Percentiles rank a stretch among this genome's conserved stretches.
Evolutionary conservation across 2,797 vertebrate species (phyloP).

Genomic region (Fundulus diaphanus): DNA sequence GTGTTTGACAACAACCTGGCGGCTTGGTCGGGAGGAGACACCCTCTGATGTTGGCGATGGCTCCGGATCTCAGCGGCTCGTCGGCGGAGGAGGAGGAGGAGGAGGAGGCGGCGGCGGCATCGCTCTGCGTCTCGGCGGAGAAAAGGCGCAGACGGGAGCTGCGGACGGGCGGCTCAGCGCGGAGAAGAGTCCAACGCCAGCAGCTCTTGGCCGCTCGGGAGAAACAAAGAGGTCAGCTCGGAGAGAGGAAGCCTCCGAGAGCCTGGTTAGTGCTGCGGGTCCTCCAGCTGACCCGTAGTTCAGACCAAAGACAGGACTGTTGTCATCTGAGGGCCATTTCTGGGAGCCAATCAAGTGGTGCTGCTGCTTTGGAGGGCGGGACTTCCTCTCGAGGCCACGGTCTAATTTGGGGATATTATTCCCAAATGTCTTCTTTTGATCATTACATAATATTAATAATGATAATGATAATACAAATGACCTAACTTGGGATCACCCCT

Average conservation of each 20-base stretch:
- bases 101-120: no score
- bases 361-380: conserved; percentile 48
- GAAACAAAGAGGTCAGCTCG: not conserved
- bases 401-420: conserved; percentile 5
- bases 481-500: not conserved
- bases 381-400: conserved; percentile 55
- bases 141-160: conserved; percentile 24
- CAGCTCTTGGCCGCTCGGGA: not conserved
- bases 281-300: conserved; percentile 60
- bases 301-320: conserved; percentile 52
- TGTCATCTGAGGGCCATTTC: conserved; percentile 29
- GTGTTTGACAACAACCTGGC: conserved; percentile 35
- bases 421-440: not conserved
- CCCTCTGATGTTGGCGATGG: conserved; percentile 31
- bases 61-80: conserved; percentile 45
- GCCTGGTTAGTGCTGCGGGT: conserved; percentile 45
- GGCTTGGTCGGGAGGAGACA: conserved; percentile 50
- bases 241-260: conserved; percentile 35
- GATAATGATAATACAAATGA: not conserved
- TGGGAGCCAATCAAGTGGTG: conserved; percentile 52
- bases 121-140: conserved; percentile 28
- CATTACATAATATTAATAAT: not conserved
- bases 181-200: not conserved
- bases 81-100: no score
- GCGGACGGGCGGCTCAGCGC: not conserved